These are phyloP conservation scores for Elmis aenea DNA, from an alignment of 2,888 invertebrate species.

Conservation along the genomic window DNA sequence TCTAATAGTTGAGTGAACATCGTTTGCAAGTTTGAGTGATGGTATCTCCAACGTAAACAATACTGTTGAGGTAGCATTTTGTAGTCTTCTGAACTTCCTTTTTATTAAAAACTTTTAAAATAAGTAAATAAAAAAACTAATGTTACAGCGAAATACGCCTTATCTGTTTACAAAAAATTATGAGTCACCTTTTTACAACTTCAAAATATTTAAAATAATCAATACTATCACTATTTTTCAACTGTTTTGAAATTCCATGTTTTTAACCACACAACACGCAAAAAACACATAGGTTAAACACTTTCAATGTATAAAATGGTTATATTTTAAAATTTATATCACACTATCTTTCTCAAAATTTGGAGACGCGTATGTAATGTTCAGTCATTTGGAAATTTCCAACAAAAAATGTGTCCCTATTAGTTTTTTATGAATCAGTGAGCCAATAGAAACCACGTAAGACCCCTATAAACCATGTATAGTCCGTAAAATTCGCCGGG, in stretches of 20 bases:
- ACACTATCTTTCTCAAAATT: constrained; percentile 42
- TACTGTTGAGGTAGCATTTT: constrained; percentile 83
- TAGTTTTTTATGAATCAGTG: constrained; percentile 49
- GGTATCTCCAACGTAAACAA: constrained; percentile 89
- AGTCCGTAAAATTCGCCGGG: constrained; percentile 46
- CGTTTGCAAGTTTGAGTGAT: constrained; percentile 83
- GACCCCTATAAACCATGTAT: constrained; percentile 49
- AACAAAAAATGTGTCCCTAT: constrained; percentile 47
- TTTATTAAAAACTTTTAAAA: constrained; percentile 11
- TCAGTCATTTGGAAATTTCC: constrained; percentile 64
- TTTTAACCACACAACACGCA: constrained; percentile 30
- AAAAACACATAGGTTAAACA: constrained; percentile 21
- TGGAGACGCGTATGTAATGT: constrained; percentile 45
- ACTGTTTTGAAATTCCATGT: constrained; percentile 34
- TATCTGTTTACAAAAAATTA: constrained; percentile 27
- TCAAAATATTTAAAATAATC: constrained; percentile 44
- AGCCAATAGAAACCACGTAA: constrained; percentile 49
- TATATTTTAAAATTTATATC: constrained; percentile 24
- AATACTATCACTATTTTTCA: constrained; percentile 35
- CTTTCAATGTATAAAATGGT: constrained; percentile 17
- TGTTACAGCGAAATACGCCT: constrained; percentile 18
- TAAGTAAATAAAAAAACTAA: constrained; percentile 1
- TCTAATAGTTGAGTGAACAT: constrained; percentile 85
- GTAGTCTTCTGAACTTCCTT: constrained; percentile 17
- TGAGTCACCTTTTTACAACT: constrained; percentile 39